Evolutionary conservation across 30 jellyfish, hydroid and myxozoan genomes (phyloP), one percentile per base, ranked within the genome.

Genomic region (Pseudorhiza aurosa): DNA sequence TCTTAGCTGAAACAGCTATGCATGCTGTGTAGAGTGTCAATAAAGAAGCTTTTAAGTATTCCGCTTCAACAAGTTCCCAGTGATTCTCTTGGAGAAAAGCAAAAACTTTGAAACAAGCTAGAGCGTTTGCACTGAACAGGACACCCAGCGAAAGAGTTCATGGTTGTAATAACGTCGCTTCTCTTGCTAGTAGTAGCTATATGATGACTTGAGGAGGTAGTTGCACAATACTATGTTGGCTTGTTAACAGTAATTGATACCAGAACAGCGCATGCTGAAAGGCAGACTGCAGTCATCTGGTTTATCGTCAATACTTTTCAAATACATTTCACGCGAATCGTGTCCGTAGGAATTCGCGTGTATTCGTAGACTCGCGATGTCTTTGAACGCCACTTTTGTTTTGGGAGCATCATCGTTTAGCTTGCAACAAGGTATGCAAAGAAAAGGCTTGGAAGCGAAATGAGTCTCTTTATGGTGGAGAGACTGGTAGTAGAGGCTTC

Each of bases 401-500:
- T 47, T 72, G 12, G 28, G 19, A 10, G 51, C 81, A 25, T 51
- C 72, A n/a, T 57, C 64, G 82, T 49, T 31, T 22, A 8, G 19
- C 5, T 55, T 7, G 63, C 63, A 63, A 85, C 97, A 88, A 17
- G 88, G 87, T 29, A 79, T 76, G 47, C 97, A 88, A 40, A 36
- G 73, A 46, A 57, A 88, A 10, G 97, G 97, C 76, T 64, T 88
- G 53, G 27, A 62, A 6, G 97, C 44, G 56, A 28, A 45, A 45
- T 88, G 97, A 22, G 45, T 64, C 8, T 72, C 83, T 42, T 51
- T 75, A 60, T 88, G 97, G 49, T 88, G 97, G 17, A 59, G 24
- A 24, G 97, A 87, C 58, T 88, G 97, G 50, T 77, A 88, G 35
- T 70, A 87, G 35, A 79, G 47, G 45, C 85, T 58, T 50, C 97